Base-by-base conservation (phyloP, 2,888 invertebrate genomes). In the Hydraecia micacea region DNA sequence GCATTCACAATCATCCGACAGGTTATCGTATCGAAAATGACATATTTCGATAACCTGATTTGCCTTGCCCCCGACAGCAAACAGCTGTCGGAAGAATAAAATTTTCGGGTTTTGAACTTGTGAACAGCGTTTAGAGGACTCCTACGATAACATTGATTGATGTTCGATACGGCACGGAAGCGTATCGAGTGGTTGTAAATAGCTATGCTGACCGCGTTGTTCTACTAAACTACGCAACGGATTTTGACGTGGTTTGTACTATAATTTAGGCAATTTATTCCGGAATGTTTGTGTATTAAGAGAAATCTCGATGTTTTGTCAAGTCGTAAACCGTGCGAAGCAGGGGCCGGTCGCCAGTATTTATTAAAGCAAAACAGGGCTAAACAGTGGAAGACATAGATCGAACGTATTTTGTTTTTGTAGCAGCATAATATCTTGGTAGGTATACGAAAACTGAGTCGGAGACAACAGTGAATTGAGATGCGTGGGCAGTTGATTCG, bases 401-500 rank as follows among this genome's bases (percentile, higher is more conserved):
- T 55, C 36, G 2, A 46, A 62, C 77, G 7, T 21, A 36, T 70
- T 60, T 60, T 66, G 39, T 55, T 32, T 75, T 69, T 69, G 25
- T 55, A 62, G 58, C 36, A 67, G 49, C 8, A 21, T 78, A 21
- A n/a, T 28, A n/a, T 28, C 32, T 42, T 72, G 11, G 25, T 52
- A 25, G 15, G 13, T 39, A 42, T 62, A 55, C n/a, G 36, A 75
- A 70, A 39, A 5, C 39, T 2, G 67, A 67, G 68, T 72, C 58
- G 5, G 25, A 49, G 66, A 60, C 55, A 73, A 66, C 67, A 68
- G 60, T n/a, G 58, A 76, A 86, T 78, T 69, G 52, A 28, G 52
- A 49, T 39, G 73, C 67, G 84, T 84, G 79, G 86, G 84, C 63
- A 36, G 70, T 60, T 79, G 73, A 75, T 83, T 76, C 55, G 21